Evolutionary conservation across 2,113 vertebrate genomes (phyloP).

Genomic region (Centropus unirufus): DNA sequence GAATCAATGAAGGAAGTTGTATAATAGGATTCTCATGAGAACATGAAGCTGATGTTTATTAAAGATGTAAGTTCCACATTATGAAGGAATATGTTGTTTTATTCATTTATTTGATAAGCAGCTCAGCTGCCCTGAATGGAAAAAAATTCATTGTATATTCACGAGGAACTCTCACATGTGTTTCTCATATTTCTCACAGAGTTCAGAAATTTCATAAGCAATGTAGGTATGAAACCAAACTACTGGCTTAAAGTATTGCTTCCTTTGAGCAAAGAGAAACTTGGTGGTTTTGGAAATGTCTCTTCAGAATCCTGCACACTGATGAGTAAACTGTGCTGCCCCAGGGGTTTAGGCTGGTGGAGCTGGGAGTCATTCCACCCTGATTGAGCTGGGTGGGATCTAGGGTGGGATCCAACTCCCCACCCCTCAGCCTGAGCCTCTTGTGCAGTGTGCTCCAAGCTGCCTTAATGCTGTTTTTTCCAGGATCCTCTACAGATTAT

Average conservation of each 20-base stretch:
- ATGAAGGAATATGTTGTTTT: constrained; percentile 56
- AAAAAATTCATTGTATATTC: neutral
- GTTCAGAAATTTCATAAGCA: constrained; percentile 9
- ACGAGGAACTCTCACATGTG: neutral
- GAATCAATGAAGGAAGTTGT: constrained; percentile 58
- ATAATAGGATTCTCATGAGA: constrained; percentile 47
- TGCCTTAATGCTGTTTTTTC: neutral
- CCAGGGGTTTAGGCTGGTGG: neutral
- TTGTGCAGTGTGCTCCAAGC: neutral
- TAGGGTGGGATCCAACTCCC: neutral
- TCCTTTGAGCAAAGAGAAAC: neutral
- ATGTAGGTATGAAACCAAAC: neutral
- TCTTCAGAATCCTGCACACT: neutral
- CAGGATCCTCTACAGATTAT: neutral
- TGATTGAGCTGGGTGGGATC: neutral
- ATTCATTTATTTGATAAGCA: constrained; percentile 49
- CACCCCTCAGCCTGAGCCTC: fast-evolving
- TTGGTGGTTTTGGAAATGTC: neutral
- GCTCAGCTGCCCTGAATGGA: constrained; percentile 5
- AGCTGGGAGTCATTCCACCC: neutral
- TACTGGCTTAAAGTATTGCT: neutral
- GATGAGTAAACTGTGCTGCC: neutral
- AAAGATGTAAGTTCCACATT: constrained; percentile 44
- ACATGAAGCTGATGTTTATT: constrained; percentile 56
- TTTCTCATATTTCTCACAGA: neutral